A percentile compares a stretch with the other conserved stretches of the same genome.
Evolutionary conservation across 2,797 vertebrate genomes (phyloP).

Genomic region (Decapterus maruadsi): DNA sequence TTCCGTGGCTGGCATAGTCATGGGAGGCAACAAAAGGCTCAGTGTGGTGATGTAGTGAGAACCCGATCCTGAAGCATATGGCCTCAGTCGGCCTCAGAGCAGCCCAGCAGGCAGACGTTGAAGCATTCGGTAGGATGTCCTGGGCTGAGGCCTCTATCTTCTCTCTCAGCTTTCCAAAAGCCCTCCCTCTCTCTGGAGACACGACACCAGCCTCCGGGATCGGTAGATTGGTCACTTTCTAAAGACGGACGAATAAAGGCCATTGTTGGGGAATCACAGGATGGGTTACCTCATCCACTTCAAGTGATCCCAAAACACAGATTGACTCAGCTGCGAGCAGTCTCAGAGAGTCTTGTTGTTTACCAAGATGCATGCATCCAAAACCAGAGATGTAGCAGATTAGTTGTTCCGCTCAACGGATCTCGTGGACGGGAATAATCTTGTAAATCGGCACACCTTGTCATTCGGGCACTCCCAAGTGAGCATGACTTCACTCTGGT

Average conservation of each 20-base stretch:
- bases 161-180: conserved; percentile 15
- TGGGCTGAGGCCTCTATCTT: not conserved
- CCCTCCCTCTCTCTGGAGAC: conserved; percentile 11
- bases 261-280: conserved; percentile 18
- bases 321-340: not conserved
- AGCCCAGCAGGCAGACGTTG: conserved; percentile 30
- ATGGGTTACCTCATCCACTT: not conserved
- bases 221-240: not conserved
- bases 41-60: conserved; percentile 65
- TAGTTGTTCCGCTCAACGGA: not conserved
- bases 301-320: not conserved
- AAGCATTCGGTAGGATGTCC: conserved; percentile 32
- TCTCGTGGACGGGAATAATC: not conserved
- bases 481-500: not conserved
- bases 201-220: conserved; percentile 1
- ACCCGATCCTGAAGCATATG: conserved; percentile 70
- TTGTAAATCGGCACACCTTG: not conserved
- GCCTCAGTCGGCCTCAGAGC: conserved; percentile 34
- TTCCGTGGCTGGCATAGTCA: conserved; percentile 52
- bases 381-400: not conserved
- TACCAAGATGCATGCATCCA: not conserved
- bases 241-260: conserved; percentile 40
- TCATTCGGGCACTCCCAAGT: not conserved
- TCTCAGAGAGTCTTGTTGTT: not conserved
- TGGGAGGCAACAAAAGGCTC: conserved; percentile 54